These are phyloP conservation scores for Dipus sagitta DNA, from an alignment of 2,797 vertebrate genomes.

Conservation along the genomic window DNA sequence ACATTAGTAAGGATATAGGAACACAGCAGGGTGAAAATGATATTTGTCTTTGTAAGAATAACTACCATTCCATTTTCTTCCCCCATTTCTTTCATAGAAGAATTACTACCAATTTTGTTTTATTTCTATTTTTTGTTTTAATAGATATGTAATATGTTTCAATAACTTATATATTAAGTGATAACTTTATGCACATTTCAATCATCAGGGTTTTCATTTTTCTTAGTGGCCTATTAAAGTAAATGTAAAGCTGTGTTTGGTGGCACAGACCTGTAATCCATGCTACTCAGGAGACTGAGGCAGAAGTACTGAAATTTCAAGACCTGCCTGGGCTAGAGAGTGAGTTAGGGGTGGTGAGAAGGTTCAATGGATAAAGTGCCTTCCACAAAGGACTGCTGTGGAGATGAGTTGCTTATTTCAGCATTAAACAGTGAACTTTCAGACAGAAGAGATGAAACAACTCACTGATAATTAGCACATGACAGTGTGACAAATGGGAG, in stretches of 20 bases:
- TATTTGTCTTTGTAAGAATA: not conserved
- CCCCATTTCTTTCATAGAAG: not conserved
- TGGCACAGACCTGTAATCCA: not conserved
- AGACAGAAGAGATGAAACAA: not conserved
- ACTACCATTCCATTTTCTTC: not conserved
- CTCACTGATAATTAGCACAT: not conserved
- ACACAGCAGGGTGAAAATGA: not conserved
- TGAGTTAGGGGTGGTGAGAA: not conserved
- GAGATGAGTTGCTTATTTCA: not conserved
- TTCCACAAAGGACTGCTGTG: not conserved
- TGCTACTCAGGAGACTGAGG: not conserved
- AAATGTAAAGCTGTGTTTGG: not conserved
- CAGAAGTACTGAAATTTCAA: not conserved
- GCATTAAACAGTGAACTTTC: not conserved
- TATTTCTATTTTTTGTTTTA: slow-evolving; percentile 21
- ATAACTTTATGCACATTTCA: slow-evolving; percentile 6
- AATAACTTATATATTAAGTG: slow-evolving; percentile 7
- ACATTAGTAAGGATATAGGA: slow-evolving; percentile 5
- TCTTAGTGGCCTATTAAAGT: slow-evolving; percentile 41
- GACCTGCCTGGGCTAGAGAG: not conserved
- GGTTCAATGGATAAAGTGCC: no score
- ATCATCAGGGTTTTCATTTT: not conserved
- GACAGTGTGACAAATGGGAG: not conserved
- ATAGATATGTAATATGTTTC: not conserved
- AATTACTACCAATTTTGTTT: slow-evolving; percentile 25